Evolutionary conservation across 2,888 invertebrate genomes (phyloP).

Genomic region (Aleiodes alternator): DNA sequence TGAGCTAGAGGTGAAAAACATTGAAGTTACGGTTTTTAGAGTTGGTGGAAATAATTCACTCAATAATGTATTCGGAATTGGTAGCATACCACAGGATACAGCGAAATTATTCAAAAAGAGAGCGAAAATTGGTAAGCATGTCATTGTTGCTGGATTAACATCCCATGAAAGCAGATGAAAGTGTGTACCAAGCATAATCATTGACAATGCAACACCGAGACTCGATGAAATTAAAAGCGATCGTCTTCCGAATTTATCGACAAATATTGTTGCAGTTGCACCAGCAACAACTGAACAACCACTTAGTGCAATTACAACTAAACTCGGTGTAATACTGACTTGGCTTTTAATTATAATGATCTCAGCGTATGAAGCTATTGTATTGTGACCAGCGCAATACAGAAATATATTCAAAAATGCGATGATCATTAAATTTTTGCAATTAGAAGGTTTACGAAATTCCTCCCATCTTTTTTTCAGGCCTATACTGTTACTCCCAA

Average conservation of each 20-base stretch:
- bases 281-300: constrained; percentile 77
- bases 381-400: constrained; percentile 76
- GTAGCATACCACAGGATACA: constrained; percentile 62
- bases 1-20: constrained; percentile 60
- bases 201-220: constrained; percentile 67
- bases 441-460: constrained; percentile 67
- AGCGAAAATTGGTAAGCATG: constrained; percentile 65
- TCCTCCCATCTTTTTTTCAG: constrained; percentile 60
- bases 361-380: constrained; percentile 74
- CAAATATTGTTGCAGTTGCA: constrained; percentile 71
- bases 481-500: constrained; percentile 55
- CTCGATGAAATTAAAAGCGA: constrained; percentile 75
- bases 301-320: constrained; percentile 76
- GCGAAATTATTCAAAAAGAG: constrained; percentile 63
- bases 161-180: constrained; percentile 62
- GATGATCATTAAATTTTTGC: constrained; percentile 73
- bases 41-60: constrained; percentile 70
- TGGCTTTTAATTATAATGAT: constrained; percentile 72
- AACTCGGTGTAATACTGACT: constrained; percentile 68
- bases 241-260: constrained; percentile 77
- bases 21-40: constrained; percentile 66
- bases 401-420: constrained; percentile 77
- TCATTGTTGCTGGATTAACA: constrained; percentile 51
- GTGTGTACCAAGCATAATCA: constrained; percentile 64
- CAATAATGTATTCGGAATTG: constrained; percentile 66